Conservation (phyloP, 2,113 vertebrate species). For the Centropus bengalensis region DNA sequence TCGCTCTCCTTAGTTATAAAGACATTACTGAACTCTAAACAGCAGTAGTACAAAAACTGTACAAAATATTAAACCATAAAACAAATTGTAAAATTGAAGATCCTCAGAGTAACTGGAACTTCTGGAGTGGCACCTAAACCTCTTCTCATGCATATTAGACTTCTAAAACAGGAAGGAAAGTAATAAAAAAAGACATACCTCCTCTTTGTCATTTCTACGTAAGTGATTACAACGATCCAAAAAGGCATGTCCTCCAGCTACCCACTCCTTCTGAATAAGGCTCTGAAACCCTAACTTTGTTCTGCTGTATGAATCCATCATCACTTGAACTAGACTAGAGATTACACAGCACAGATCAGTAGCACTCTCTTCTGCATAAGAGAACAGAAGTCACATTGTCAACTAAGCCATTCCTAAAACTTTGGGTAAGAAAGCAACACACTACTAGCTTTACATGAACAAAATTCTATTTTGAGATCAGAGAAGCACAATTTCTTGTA, state of each 20-base stretch:
- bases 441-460: background rate
- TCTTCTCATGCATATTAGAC: background rate
- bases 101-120: background rate
- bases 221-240: slow-evolving; percentile 89
- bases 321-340: slow-evolving; percentile 87
- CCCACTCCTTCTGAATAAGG: slow-evolving; percentile 90
- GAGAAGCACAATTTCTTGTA: background rate
- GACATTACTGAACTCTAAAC: background rate
- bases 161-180: background rate
- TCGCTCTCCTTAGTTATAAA: background rate
- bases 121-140: background rate
- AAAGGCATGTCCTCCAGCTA: slow-evolving; percentile 84
- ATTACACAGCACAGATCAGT: slow-evolving; percentile 88
- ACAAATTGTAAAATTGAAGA: background rate
- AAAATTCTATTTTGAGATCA: background rate
- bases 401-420: background rate
- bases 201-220: slow-evolving; percentile 84
- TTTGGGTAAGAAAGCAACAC: background rate
- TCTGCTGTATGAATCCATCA: slow-evolving; percentile 87
- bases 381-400: background rate
- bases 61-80: background rate
- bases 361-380: slow-evolving; percentile 80
- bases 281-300: slow-evolving; percentile 87
- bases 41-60: background rate
- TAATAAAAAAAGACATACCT: slow-evolving; percentile 56